These are phyloP conservation scores for Corbicula japonica DNA, from an alignment of 2,888 invertebrate genomes.

Conservation along the genomic window DNA sequence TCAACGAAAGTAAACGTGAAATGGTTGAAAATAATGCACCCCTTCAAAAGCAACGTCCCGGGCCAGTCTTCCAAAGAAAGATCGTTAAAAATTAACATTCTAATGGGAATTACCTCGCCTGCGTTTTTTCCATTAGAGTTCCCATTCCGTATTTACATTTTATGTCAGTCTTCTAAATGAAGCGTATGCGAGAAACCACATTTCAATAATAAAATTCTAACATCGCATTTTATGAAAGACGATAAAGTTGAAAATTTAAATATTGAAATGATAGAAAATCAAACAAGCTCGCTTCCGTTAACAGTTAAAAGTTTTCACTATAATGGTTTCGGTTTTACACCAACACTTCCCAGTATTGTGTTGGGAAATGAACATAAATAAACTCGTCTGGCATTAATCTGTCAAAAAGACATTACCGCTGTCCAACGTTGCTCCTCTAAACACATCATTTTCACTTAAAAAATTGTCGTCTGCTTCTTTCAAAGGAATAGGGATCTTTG, in stretches of 20 bases:
- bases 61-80: too few species aligned
- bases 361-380: conserved; percentile 59
- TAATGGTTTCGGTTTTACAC: conserved; percentile 48
- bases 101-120: conserved; percentile 47
- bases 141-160: conserved; percentile 66
- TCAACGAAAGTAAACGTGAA: too few species aligned
- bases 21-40: too few species aligned
- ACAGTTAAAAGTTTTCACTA: conserved; percentile 40
- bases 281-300: conserved; percentile 55
- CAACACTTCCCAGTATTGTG: conserved; percentile 16
- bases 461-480: conserved; percentile 27
- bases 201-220: conserved; percentile 64
- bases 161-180: conserved; percentile 61
- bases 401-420: conserved; percentile 62
- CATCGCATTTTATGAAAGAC: conserved; percentile 61
- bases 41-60: too few species aligned
- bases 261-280: conserved; percentile 57
- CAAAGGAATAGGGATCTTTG: conserved; percentile 17
- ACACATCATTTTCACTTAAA: conserved; percentile 30
- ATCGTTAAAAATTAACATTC: conserved; percentile 45
- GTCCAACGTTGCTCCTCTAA: conserved; percentile 36
- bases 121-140: conserved; percentile 46
- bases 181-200: conserved; percentile 57
- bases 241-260: conserved; percentile 63
- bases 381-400: conserved; percentile 57